Conservation (phyloP, 2,888 invertebrate genomes). For the Cyclophora albipunctata region DNA sequence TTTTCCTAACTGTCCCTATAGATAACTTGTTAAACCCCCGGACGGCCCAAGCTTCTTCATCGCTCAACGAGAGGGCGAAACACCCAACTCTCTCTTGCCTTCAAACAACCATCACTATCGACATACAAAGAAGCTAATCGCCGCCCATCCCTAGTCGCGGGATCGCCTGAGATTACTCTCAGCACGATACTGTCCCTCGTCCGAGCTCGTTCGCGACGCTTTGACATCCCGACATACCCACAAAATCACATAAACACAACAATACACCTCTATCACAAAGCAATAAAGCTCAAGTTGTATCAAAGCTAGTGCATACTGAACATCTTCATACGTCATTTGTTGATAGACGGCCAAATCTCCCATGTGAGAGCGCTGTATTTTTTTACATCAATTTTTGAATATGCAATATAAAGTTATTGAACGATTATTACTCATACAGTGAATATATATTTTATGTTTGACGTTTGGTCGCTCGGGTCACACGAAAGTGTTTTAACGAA, state of each 20-base stretch:
- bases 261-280: constrained; percentile 19
- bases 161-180: constrained; percentile 71
- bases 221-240: constrained; percentile 68
- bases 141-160: constrained; percentile 43
- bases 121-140: too few species aligned
- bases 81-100: too few species aligned
- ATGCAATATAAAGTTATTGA: constrained; percentile 70
- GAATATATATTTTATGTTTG: constrained; percentile 36
- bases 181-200: constrained; percentile 74
- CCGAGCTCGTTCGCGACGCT: constrained; percentile 74
- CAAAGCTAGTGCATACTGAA: constrained; percentile 13
- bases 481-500: constrained; percentile 41
- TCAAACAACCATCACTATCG: too few species aligned
- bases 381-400: constrained; percentile 50
- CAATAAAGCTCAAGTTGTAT: constrained; percentile 24
- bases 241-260: constrained; percentile 22
- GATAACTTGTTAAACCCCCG: too few species aligned
- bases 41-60: too few species aligned
- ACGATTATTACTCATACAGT: constrained; percentile 52
- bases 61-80: too few species aligned
- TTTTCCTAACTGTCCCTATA: too few species aligned
- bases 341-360: constrained; percentile 66
- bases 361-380: constrained; percentile 45
- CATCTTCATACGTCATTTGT: constrained; percentile 58
- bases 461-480: constrained; percentile 35